phyloP scores from a whole-genome alignment of 2,113 vertebrate species.

The Prolemur simus region DNA sequence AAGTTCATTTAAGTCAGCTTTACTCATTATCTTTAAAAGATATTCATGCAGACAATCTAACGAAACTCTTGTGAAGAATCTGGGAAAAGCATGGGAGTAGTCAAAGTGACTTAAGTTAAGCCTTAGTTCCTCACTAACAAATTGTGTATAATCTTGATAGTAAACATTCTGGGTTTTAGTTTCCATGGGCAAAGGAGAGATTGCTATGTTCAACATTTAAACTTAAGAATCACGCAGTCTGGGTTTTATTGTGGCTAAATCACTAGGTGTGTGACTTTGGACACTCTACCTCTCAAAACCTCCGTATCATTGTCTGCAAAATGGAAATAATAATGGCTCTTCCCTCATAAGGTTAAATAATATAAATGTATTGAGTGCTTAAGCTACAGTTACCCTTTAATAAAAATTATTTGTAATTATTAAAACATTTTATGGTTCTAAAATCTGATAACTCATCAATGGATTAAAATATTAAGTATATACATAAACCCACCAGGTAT shows the following conservation, averaged over 20 bases:
- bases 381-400: not conserved
- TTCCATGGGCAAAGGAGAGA: not conserved
- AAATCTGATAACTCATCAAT: not conserved
- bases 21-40: conserved; percentile 36
- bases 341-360: not conserved
- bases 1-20: conserved; percentile 13
- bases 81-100: not conserved
- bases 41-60: not conserved
- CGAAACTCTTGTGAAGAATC: not conserved
- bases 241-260: not conserved
- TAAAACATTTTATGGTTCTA: not conserved
- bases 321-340: not conserved
- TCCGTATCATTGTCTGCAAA: not conserved
- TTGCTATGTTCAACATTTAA: not conserved
- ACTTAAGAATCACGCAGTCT: not conserved
- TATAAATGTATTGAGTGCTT: not conserved
- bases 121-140: not conserved
- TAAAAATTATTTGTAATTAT: not conserved
- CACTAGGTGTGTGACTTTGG: not conserved
- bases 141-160: not conserved
- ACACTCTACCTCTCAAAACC: not conserved
- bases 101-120: not conserved
- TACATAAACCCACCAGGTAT: not conserved
- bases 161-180: not conserved
- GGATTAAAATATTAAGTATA: not conserved